A percentile compares a stretch with the other conserved stretches of the same genome.
Conservation (phyloP, 2,113 vertebrate species). For the Myodes glareolus region DNA sequence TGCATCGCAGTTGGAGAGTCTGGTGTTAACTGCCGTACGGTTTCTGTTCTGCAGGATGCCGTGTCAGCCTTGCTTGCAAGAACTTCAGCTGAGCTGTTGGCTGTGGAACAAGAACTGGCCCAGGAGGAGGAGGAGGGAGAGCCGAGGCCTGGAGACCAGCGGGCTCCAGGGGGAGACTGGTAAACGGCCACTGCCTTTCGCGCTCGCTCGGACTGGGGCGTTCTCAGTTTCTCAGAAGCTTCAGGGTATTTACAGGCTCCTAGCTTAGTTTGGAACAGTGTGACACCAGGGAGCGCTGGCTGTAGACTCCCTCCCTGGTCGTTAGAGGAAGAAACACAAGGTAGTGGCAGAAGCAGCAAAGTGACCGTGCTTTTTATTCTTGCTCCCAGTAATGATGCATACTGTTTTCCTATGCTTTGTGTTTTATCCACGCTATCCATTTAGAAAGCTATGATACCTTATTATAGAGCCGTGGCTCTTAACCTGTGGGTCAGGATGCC, state of each 20-base stretch:
- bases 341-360: not conserved
- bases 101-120: slow-evolving; percentile 89
- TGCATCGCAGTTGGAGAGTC: not conserved
- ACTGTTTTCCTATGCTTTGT: not conserved
- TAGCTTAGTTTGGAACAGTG: not conserved
- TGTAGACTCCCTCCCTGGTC: not conserved
- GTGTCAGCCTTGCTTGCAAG: slow-evolving; percentile 90
- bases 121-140: slow-evolving; percentile 82
- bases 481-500: not conserved
- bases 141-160: slow-evolving; percentile 61
- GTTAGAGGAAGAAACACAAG: not conserved
- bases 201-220: accelerated
- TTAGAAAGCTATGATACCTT: not conserved
- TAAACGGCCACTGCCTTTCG: slow-evolving; percentile 67
- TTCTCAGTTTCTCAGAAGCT: not conserved
- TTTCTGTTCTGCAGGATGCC: slow-evolving; percentile 85
- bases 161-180: slow-evolving; percentile 83
- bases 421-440: not conserved
- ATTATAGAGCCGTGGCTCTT: not conserved
- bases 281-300: too few relatives aligned
- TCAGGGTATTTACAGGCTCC: not conserved
- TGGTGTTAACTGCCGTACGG: not conserved
- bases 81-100: slow-evolving; percentile 90
- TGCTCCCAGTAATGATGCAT: not conserved
- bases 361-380: not conserved